Evolutionary conservation across 1,140 invertebrate species (phyloP).

Genomic region (Neodiprion pinetum): DNA sequence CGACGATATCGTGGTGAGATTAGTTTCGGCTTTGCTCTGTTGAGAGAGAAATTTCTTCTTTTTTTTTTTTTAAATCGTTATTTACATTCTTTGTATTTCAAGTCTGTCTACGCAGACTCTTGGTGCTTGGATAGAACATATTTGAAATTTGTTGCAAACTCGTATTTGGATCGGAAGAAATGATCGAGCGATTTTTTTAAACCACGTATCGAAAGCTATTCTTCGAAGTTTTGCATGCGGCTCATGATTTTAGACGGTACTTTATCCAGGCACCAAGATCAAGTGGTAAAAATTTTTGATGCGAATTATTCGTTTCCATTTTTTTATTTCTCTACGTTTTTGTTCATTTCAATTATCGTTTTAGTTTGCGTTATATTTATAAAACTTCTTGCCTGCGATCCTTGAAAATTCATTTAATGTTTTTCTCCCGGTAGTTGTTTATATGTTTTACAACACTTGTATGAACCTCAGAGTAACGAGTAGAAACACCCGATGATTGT

Average conservation of each 20-base stretch:
- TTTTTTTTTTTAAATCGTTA: slow-evolving; percentile 43
- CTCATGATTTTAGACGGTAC: slow-evolving; percentile 50
- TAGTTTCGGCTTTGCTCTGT: slow-evolving; percentile 10
- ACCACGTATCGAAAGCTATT: slow-evolving; percentile 26
- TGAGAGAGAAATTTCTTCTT: slow-evolving; percentile 29
- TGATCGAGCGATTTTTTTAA: slow-evolving; percentile 16
- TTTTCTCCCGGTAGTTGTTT: too few species aligned
- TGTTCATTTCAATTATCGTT: slow-evolving; percentile 23
- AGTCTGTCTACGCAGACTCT: slow-evolving; percentile 40
- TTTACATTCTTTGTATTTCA: background rate
- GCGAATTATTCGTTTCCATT: slow-evolving; percentile 25
- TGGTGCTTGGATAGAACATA: slow-evolving; percentile 61
- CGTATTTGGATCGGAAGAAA: slow-evolving; percentile 12
- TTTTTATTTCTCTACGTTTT: slow-evolving; percentile 12
- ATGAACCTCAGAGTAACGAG: too few species aligned
- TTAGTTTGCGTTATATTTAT: slow-evolving; percentile 8
- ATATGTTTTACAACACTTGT: too few species aligned
- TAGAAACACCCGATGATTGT: too few species aligned
- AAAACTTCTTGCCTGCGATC: background rate
- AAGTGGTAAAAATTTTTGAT: slow-evolving; percentile 30
- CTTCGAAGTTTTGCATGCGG: background rate
- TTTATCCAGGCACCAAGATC: slow-evolving; percentile 61
- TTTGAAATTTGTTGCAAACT: background rate
- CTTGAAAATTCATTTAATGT: too few species aligned
- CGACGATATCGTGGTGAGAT: slow-evolving; percentile 6